Percentiles rank a stretch among this genome's conserved stretches.
Evolutionary conservation across 2,797 vertebrate genomes (phyloP).

Genomic region (Danio tinwini): DNA sequence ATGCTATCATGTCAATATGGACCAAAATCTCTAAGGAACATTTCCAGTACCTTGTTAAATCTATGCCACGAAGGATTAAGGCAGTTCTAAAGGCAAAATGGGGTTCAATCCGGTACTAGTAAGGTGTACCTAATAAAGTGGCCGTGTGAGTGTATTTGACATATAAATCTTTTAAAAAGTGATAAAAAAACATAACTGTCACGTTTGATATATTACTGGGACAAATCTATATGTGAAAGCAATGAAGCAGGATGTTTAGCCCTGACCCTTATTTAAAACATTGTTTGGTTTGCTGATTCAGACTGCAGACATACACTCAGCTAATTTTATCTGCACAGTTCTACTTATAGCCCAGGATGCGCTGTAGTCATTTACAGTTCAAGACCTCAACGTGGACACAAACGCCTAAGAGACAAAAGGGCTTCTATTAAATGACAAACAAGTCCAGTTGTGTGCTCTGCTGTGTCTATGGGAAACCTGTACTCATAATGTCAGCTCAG

Average conservation of each 20-base stretch:
- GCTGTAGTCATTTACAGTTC: slow-evolving; percentile 9
- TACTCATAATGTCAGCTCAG: slow-evolving; percentile 5
- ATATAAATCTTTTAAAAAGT: no score
- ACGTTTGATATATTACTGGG: background rate
- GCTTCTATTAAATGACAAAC: slow-evolving; percentile 5
- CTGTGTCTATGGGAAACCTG: slow-evolving; percentile 6
- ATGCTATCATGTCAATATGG: no score
- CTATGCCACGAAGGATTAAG: no score
- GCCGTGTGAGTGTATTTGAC: no score
- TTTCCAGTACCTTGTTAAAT: no score
- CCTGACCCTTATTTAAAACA: slow-evolving; percentile 18
- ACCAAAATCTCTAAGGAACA: no score
- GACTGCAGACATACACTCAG: background rate
- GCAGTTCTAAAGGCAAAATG: no score
- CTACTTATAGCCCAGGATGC: background rate
- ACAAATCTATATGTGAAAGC: background rate
- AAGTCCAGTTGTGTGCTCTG: slow-evolving; percentile 29
- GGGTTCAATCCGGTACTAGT: no score
- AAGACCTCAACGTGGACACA: slow-evolving; percentile 29
- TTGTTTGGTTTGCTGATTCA: slow-evolving; percentile 11
- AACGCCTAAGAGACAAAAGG: slow-evolving; percentile 6
- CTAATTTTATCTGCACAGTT: slow-evolving; percentile 21
- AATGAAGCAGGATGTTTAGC: background rate
- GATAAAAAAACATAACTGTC: background rate
- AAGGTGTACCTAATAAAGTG: no score